Conservation (phyloP, 2,888 invertebrate species). For the Rhamnusium bicolor region DNA sequence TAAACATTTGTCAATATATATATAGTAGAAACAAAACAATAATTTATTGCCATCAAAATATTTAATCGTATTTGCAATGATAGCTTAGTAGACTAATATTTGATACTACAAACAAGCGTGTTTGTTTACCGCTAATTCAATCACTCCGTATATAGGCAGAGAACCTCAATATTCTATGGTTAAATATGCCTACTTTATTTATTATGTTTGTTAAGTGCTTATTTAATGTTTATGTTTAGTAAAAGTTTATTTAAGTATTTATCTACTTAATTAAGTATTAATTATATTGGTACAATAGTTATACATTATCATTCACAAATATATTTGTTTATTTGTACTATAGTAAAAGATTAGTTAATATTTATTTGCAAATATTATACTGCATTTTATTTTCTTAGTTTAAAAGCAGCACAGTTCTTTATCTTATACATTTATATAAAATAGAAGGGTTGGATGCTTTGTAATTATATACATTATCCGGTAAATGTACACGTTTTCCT, state of each 20-base stretch:
- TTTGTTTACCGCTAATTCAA: slow-evolving; percentile 63
- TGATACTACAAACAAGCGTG: slow-evolving; percentile 63
- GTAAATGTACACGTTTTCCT: too few relatives aligned
- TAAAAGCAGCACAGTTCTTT: neutral
- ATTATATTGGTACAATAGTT: slow-evolving; percentile 61
- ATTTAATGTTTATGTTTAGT: slow-evolving; percentile 38
- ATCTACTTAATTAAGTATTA: slow-evolving; percentile 61
- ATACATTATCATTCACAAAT: slow-evolving; percentile 53
- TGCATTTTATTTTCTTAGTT: slow-evolving; percentile 5
- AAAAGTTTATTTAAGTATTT: slow-evolving; percentile 59
- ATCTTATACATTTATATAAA: neutral
- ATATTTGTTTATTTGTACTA: slow-evolving; percentile 39
- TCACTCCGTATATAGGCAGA: slow-evolving; percentile 61
- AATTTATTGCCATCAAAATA: slow-evolving; percentile 60
- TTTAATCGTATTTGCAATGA: slow-evolving; percentile 63
- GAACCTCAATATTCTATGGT: slow-evolving; percentile 30
- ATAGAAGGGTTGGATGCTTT: too few relatives aligned
- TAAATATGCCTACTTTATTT: slow-evolving; percentile 35
- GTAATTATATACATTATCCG: too few relatives aligned
- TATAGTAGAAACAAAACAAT: slow-evolving; percentile 57
- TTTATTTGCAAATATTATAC: slow-evolving; percentile 23
- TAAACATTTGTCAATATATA: slow-evolving; percentile 49
- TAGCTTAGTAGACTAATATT: slow-evolving; percentile 66
- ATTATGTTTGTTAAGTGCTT: slow-evolving; percentile 35
- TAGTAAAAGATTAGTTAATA: slow-evolving; percentile 34